phyloP scores from a whole-genome alignment of 2,888 invertebrate species.

The Leptothorax acervorum region DNA sequence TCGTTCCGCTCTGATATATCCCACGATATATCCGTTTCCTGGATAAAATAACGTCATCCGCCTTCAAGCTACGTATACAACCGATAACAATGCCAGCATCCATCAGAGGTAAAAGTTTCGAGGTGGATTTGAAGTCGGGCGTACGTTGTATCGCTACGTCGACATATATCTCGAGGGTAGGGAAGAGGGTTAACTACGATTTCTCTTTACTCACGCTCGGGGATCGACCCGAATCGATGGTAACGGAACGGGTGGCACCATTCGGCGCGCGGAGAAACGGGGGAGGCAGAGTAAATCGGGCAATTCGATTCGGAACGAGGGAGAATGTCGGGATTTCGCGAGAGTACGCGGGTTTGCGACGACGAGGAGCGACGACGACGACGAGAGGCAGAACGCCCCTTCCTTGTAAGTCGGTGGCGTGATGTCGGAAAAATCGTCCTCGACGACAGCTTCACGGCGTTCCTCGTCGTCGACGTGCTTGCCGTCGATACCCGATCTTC shows the following conservation, averaged over 20 bases:
- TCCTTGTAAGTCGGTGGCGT: slow-evolving; percentile 38
- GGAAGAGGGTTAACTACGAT: slow-evolving; percentile 1
- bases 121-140: slow-evolving; percentile 6
- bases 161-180: not conserved
- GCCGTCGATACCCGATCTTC: slow-evolving; percentile 2
- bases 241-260: not conserved
- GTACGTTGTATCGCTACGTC: slow-evolving; percentile 10
- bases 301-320: slow-evolving; percentile 31
- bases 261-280: slow-evolving; percentile 9
- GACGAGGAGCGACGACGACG: not conserved
- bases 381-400: slow-evolving; percentile 39
- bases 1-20: not conserved
- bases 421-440: slow-evolving; percentile 38
- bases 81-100: slow-evolving; percentile 19
- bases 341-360: not conserved
- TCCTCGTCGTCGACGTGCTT: not conserved
- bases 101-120: slow-evolving; percentile 11
- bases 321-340: slow-evolving; percentile 34
- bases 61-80: not conserved
- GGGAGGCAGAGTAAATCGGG: slow-evolving; percentile 33
- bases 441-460: slow-evolving; percentile 17
- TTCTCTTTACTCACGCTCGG: slow-evolving; percentile 25
- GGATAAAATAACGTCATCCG: slow-evolving; percentile 13
- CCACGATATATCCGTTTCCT: not conserved
- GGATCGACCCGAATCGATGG: not conserved